phyloP scores from a whole-genome alignment of 2,888 invertebrate species.

The Ectobius pallidus region DNA sequence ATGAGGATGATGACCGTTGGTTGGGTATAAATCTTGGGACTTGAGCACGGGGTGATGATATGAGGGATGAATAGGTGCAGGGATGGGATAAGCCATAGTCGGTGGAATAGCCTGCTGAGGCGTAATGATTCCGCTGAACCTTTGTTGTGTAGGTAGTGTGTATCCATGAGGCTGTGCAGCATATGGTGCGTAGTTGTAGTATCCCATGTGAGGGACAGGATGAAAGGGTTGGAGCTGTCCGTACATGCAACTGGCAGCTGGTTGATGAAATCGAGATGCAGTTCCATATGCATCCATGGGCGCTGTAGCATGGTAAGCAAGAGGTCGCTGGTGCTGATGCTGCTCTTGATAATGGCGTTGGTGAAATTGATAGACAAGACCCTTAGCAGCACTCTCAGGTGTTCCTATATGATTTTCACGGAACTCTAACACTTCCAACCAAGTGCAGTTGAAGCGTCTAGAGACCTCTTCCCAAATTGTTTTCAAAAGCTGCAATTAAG shows the following conservation, averaged over 20 bases:
- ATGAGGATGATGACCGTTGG: slow-evolving; percentile 41
- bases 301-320: slow-evolving; percentile 25
- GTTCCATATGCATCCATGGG: slow-evolving; percentile 37
- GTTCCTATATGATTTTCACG: slow-evolving; percentile 63
- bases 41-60: slow-evolving; percentile 39
- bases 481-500: slow-evolving; percentile 69
- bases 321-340: slow-evolving; percentile 37
- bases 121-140: slow-evolving; percentile 35
- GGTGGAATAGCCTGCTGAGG: slow-evolving; percentile 42
- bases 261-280: slow-evolving; percentile 36
- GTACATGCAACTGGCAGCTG: slow-evolving; percentile 30
- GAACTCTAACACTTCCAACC: slow-evolving; percentile 72
- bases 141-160: slow-evolving; percentile 31
- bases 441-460: slow-evolving; percentile 60
- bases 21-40: slow-evolving; percentile 44
- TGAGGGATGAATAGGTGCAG: slow-evolving; percentile 30
- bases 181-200: slow-evolving; percentile 36
- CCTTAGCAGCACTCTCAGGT: slow-evolving; percentile 53
- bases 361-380: slow-evolving; percentile 46
- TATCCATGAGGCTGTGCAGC: slow-evolving; percentile 33
- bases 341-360: slow-evolving; percentile 45
- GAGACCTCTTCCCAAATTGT: slow-evolving; percentile 76
- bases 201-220: slow-evolving; percentile 30
- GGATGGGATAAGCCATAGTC: slow-evolving; percentile 29
- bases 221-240: slow-evolving; percentile 31